Conservation (phyloP, 2,797 vertebrate species). For the Brachyalestes nurse region DNA sequence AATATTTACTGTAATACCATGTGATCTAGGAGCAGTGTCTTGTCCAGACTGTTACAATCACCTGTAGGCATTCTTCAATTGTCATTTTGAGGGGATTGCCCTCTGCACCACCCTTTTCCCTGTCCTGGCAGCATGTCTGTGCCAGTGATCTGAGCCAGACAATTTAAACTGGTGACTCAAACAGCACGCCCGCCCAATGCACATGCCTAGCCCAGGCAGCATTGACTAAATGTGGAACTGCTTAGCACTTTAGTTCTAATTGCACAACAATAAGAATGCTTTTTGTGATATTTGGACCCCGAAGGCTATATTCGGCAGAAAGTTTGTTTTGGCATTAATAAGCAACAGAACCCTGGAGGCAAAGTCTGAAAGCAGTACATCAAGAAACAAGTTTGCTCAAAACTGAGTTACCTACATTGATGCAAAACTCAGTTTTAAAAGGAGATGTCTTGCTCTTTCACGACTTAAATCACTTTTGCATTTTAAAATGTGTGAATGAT, state of each 20-base stretch:
- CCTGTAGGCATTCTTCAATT: conserved; percentile 16
- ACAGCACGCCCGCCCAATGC: not conserved
- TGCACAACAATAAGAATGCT: conserved; percentile 37
- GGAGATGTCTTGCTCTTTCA: not conserved
- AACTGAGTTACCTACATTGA: not conserved
- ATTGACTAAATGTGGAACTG: conserved; percentile 48
- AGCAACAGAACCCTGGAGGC: conserved; percentile 6
- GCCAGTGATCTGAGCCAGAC: conserved; percentile 27
- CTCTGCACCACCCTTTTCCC: not conserved
- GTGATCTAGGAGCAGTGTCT: not conserved
- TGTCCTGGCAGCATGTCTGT: conserved; percentile 25
- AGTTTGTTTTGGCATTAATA: conserved; percentile 30
- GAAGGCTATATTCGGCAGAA: conserved; percentile 5
- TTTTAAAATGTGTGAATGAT: conserved; percentile 5
- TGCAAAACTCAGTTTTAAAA: not conserved
- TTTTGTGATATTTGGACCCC: conserved; percentile 33
- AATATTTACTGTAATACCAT: not conserved
- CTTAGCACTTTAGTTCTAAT: conserved; percentile 49
- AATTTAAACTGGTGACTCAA: conserved; percentile 41
- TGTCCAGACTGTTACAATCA: conserved; percentile 1
- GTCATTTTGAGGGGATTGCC: not conserved
- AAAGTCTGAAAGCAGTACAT: not conserved
- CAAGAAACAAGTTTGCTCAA: too few species aligned
- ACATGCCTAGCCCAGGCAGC: conserved; percentile 33
- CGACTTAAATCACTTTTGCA: not conserved